Evolutionary conservation across 1,140 invertebrate genomes (phyloP).

Genomic region (Rhizoglyphus robini): DNA sequence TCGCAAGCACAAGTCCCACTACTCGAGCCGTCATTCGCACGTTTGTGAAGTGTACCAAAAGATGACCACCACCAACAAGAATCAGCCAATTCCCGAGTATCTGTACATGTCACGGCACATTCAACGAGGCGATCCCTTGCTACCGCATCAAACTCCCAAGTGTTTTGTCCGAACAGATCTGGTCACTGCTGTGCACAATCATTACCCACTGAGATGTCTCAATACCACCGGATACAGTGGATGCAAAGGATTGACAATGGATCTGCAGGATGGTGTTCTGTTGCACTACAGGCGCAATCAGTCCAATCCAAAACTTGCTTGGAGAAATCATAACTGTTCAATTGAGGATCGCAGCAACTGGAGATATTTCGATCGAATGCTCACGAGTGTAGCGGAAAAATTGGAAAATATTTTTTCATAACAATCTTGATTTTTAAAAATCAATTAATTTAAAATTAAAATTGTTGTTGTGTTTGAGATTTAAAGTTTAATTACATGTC

Average conservation of each 20-base stretch:
- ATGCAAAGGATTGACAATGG: background rate
- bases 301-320: too few relatives aligned
- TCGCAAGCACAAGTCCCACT: too few relatives aligned
- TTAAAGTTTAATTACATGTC: too few relatives aligned
- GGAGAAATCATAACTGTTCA: too few relatives aligned
- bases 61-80: slow-evolving; percentile 11
- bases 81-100: slow-evolving; percentile 66
- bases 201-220: slow-evolving; percentile 73
- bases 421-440: too few relatives aligned
- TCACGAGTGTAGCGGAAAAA: too few relatives aligned
- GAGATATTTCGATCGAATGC: too few relatives aligned
- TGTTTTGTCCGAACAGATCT: slow-evolving; percentile 81
- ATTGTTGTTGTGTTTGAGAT: too few relatives aligned
- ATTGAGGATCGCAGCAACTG: too few relatives aligned
- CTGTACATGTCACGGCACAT: slow-evolving; percentile 88
- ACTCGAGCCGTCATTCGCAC: background rate
- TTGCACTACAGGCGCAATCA: slow-evolving; percentile 10
- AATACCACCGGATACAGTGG: slow-evolving; percentile 40
- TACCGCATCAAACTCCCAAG: slow-evolving; percentile 77
- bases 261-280: background rate
- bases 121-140: slow-evolving; percentile 70
- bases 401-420: too few relatives aligned
- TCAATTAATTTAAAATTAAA: too few relatives aligned
- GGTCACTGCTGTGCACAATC: slow-evolving; percentile 76
- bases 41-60: slow-evolving; percentile 22